A percentile compares a stretch with the other conserved stretches of the same genome.
phyloP scores from a whole-genome alignment of 2,888 invertebrate species.

The Hedya salicella region DNA sequence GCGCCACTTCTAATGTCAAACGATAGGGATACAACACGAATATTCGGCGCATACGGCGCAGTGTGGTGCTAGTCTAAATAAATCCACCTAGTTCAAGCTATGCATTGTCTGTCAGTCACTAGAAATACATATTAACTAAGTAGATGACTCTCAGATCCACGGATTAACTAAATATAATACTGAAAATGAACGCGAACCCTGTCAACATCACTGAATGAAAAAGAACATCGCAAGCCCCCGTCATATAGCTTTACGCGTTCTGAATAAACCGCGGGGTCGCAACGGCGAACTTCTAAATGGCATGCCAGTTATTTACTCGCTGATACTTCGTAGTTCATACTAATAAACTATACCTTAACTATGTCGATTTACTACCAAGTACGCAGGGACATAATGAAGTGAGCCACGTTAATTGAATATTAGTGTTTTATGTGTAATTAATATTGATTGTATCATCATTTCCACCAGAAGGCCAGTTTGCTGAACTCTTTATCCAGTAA shows the following conservation, averaged over 20 bases:
- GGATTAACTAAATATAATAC: background rate
- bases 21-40: no score
- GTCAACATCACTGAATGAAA: background rate
- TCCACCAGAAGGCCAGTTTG: no score
- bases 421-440: background rate
- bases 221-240: background rate
- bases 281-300: background rate
- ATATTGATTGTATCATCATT: no score
- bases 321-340: background rate
- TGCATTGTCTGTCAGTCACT: no score
- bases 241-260: background rate
- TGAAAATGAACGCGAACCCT: background rate
- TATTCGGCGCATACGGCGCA: no score
- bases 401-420: background rate
- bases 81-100: no score
- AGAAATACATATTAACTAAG: no score
- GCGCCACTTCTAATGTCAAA: no score
- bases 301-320: background rate
- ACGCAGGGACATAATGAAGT: background rate
- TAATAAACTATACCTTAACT: background rate
- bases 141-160: no score
- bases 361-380: background rate
- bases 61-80: no score
- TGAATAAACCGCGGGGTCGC: background rate
- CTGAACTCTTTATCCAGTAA: no score